These are phyloP conservation scores for Lamellibrachia satsuma DNA, from an alignment of 2,888 invertebrate genomes.

Conservation along the genomic window DNA sequence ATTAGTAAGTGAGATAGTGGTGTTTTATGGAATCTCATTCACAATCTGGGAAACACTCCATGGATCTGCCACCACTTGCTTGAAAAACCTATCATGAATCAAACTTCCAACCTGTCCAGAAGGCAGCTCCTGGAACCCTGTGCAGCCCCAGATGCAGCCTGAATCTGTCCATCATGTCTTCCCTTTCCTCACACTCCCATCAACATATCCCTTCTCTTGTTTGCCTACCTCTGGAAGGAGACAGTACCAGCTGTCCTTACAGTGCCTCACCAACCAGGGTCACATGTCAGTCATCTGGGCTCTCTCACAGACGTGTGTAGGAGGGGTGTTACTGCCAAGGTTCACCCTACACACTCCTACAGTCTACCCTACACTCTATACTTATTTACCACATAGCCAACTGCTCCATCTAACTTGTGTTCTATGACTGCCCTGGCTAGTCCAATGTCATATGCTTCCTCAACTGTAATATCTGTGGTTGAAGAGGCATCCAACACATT, in stretches of 20 bases:
- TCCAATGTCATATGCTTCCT: background rate
- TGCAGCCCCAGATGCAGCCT: background rate
- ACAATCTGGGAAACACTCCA: background rate
- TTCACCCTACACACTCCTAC: background rate
- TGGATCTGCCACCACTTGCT: background rate
- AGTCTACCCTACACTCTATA: background rate
- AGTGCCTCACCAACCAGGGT: background rate
- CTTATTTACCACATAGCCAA: background rate
- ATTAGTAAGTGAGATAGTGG: no score
- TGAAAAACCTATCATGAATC: background rate
- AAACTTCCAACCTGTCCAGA: background rate
- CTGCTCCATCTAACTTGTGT: background rate
- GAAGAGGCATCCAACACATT: background rate
- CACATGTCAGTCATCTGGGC: constrained; percentile 6
- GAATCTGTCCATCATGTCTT: background rate
- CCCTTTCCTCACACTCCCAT: background rate
- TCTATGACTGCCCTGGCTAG: background rate
- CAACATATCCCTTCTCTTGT: background rate
- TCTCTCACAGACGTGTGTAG: background rate
- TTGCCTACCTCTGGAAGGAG: background rate
- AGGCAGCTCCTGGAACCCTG: background rate
- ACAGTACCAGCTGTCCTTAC: background rate
- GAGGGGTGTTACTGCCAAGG: background rate
- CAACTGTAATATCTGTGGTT: no score
- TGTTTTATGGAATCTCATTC: no score